Conservation (phyloP, 2,113 vertebrate genomes). For the Pseudopipra pipra region DNA sequence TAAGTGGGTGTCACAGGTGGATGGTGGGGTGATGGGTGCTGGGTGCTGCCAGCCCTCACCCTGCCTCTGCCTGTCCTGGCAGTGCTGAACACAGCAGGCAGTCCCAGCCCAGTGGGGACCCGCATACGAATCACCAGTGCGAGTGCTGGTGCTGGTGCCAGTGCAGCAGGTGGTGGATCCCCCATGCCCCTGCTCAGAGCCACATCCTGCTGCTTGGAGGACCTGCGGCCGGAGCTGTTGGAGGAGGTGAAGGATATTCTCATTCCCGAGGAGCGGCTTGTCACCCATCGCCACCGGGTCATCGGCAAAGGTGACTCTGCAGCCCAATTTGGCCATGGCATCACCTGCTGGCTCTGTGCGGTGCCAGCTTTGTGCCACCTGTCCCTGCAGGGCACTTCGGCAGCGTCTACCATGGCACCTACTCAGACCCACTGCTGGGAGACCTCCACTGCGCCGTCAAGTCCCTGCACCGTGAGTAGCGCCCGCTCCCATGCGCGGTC, state of each 20-base stretch:
- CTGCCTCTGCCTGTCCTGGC: background rate
- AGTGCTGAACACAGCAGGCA: constrained; percentile 13
- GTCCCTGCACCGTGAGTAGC: constrained; percentile 88
- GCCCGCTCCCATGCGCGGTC: fast-evolving
- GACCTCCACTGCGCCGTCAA: constrained; percentile 91
- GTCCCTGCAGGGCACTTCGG: constrained; percentile 88
- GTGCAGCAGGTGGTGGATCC: constrained; percentile 67
- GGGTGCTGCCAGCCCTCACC: background rate
- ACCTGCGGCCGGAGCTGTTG: constrained; percentile 82
- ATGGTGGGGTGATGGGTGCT: background rate
- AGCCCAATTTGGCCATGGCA: fast-evolving
- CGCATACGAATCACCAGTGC: background rate
- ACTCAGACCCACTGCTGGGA: constrained; percentile 78
- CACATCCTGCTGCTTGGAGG: constrained; percentile 82
- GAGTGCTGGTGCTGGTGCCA: background rate
- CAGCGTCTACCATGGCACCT: constrained; percentile 92
- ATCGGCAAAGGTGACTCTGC: constrained; percentile 87
- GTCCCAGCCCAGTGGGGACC: background rate
- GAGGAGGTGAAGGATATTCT: constrained; percentile 95
- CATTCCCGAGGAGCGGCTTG: constrained; percentile 84
- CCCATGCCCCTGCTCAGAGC: constrained; percentile 78
- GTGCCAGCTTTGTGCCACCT: background rate
- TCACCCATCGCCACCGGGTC: constrained; percentile 84
- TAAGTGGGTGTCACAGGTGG: background rate
- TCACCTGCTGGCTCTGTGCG: fast-evolving